These are phyloP conservation scores for Muschampia plurimacula DNA, from an alignment of 2,888 invertebrate genomes.

Conservation along the genomic window DNA sequence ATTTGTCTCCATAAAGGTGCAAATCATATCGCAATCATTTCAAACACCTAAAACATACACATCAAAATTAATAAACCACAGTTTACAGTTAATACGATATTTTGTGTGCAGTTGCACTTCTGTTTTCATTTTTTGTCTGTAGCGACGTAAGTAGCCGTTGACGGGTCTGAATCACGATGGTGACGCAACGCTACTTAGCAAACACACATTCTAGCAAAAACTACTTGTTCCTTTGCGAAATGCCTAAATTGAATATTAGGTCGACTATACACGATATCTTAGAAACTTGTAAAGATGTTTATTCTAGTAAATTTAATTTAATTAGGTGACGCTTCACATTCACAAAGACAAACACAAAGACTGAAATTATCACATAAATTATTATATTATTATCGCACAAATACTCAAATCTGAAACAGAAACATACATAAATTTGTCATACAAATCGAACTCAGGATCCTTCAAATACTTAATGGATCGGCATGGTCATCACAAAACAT, in stretches of 20 bases:
- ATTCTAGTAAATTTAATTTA: too few species aligned
- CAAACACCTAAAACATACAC: background rate
- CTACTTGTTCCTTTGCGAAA: constrained; percentile 36
- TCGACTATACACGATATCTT: background rate
- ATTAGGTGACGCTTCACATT: too few species aligned
- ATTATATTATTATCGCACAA: too few species aligned
- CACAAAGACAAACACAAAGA: too few species aligned
- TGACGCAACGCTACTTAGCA: constrained; percentile 66
- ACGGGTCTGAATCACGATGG: constrained; percentile 70
- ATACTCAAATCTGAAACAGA: too few species aligned
- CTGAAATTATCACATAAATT: too few species aligned
- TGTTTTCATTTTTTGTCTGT: constrained; percentile 5
- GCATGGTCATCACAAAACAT: too few species aligned
- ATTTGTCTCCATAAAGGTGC: background rate
- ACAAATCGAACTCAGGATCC: too few species aligned
- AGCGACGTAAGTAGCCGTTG: constrained; percentile 53
- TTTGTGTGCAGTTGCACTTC: constrained; percentile 15
- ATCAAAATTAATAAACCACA: background rate
- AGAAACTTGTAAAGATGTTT: background rate
- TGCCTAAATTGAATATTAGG: constrained; percentile 43
- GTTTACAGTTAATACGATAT: constrained; percentile 19
- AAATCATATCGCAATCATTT: background rate
- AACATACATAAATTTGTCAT: too few species aligned
- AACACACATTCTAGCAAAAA: constrained; percentile 56
- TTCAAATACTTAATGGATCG: too few species aligned